Percentiles rank a stretch among this genome's conserved stretches.
Conservation (phyloP, 2,888 invertebrate species). For the Anthophora plumipes region DNA sequence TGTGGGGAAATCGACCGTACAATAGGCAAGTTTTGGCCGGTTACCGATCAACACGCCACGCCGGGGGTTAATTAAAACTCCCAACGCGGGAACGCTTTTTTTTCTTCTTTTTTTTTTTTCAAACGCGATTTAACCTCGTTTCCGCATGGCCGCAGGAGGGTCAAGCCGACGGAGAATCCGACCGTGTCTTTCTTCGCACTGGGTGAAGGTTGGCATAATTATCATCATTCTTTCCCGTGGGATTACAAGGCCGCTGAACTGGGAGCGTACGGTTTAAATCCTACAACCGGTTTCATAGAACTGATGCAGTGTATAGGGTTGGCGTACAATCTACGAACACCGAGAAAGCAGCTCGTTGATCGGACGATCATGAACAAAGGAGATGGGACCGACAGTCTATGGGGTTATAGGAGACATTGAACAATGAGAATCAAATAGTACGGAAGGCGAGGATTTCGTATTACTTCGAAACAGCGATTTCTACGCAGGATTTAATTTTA, state of each 20-base stretch:
- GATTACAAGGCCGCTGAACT: slow-evolving; percentile 82
- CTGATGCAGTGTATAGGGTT: slow-evolving; percentile 79
- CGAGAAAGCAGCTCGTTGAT: slow-evolving; percentile 73
- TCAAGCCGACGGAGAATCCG: slow-evolving; percentile 85
- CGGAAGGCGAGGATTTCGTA: not conserved
- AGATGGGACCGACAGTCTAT: slow-evolving; percentile 78
- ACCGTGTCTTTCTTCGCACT: slow-evolving; percentile 85
- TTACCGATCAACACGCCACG: not conserved
- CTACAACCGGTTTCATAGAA: slow-evolving; percentile 79
- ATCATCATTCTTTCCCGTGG: slow-evolving; percentile 88
- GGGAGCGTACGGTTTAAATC: slow-evolving; percentile 78
- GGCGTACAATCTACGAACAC: slow-evolving; percentile 80
- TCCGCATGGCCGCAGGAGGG: slow-evolving; percentile 65
- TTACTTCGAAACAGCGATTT: not conserved
- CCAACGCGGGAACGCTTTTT: not conserved
- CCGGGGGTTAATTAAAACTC: slow-evolving; percentile 24
- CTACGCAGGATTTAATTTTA: too few relatives aligned
- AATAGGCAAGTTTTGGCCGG: slow-evolving; percentile 80
- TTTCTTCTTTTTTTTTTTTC: too few relatives aligned
- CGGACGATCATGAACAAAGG: slow-evolving; percentile 75
- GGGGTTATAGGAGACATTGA: slow-evolving; percentile 72
- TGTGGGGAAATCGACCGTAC: slow-evolving; percentile 84
- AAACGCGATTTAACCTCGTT: slow-evolving; percentile 14
- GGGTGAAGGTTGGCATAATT: slow-evolving; percentile 88
- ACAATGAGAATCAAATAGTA: too few relatives aligned